Percentiles rank a stretch among this genome's conserved stretches.
These are phyloP conservation scores for Battus philenor DNA, from an alignment of 1,140 invertebrate species.

Conservation along the genomic window DNA sequence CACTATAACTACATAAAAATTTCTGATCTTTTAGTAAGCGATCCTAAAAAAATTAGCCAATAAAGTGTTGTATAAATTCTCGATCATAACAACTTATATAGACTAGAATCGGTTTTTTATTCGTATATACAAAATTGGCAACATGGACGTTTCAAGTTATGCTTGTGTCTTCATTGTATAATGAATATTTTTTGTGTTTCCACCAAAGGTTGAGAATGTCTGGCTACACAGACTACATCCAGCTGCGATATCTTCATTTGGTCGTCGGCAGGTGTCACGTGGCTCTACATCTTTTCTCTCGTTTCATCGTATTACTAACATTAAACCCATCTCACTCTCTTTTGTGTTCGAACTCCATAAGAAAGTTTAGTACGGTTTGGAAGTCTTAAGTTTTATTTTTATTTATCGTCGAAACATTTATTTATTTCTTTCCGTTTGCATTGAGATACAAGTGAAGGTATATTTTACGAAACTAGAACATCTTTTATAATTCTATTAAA, in stretches of 20 bases:
- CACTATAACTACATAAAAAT: no score
- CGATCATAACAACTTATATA: no score
- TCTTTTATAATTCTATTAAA: no score
- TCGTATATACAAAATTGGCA: not conserved
- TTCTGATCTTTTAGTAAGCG: no score
- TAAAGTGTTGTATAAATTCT: no score
- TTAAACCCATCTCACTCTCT: constrained; percentile 39
- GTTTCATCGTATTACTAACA: constrained; percentile 19
- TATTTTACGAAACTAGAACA: no score
- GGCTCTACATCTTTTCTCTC: constrained; percentile 33
- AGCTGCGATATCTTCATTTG: constrained; percentile 75
- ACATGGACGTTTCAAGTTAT: no score
- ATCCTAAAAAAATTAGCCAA: no score
- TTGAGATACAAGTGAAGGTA: constrained; percentile 49
- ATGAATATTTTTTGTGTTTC: no score
- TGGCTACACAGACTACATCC: constrained; percentile 51
- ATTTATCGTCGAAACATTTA: constrained; percentile 51
- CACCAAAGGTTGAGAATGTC: constrained; percentile 42
- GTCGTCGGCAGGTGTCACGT: constrained; percentile 70
- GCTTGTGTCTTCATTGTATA: not conserved
- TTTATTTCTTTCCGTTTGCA: constrained; percentile 59
- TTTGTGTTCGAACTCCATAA: constrained; percentile 50
- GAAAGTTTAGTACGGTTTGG: constrained; percentile 52
- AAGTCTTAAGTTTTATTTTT: constrained; percentile 41
- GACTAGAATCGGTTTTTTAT: not conserved